Base-by-base conservation (phyloP, 2,113 vertebrate species). In the Rynchops niger region DNA sequence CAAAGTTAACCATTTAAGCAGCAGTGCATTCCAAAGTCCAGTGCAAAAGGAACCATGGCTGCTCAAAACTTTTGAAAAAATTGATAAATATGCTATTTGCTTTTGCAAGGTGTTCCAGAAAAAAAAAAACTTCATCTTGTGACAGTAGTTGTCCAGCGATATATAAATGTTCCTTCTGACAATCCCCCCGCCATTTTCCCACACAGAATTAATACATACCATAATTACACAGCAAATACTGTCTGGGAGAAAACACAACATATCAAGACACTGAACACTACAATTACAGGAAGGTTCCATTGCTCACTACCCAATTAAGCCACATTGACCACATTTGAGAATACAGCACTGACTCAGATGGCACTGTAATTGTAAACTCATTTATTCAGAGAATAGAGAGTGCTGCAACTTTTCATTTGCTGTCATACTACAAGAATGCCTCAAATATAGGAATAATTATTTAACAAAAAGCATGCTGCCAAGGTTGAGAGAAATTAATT, bases 401-500 rank as follows among this genome's bases (percentile, higher is more conserved):
- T 21, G 25, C 43, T 66, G 56, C n/a, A 73, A 38, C 38, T 25
- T 56, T 56, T 49, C 30, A 96, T 73, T 85, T 83, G 84, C 87
- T 96, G 73, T 13, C 32, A 82, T 83, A 79, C n/a, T 65, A 95
- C 56, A 95, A 91, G 67, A 95, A 62, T 4, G 67, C n/a, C 30
- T 96, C 63, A 80, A 95, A 96, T 78, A 70, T 15, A 72, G 47
- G 70, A 97, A 96, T 96, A 97, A 96, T 96, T 82, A 96, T 81
- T 96, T 83, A 70, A 97, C 61, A 96, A 95, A 95, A 91, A 81
- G 49, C 86, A 91, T 81, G 72, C 87, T 85, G 90, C 81, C 74
- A 97, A 81, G 72, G 61, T 96, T 90, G 86, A 73, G 94, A 95
- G 80, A 95, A 86, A 97, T 96, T 98, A 96, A 97, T 96, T 97